Evolutionary conservation across 2,797 vertebrate species (phyloP).

Genomic region (Sternotherus odoratus): DNA sequence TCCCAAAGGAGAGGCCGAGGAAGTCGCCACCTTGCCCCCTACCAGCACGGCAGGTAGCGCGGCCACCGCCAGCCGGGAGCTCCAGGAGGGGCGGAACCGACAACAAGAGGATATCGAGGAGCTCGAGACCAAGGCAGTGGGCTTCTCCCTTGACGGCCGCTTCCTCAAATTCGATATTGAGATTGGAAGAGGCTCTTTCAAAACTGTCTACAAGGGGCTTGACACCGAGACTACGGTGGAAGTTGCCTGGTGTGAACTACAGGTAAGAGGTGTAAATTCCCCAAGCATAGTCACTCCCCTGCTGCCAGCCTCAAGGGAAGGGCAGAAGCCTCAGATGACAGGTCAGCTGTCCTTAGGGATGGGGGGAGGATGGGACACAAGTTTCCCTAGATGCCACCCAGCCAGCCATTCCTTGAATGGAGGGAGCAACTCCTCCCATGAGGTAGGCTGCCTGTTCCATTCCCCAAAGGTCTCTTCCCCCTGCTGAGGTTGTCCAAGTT

Average conservation of each 20-base stretch:
- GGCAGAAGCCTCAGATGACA: background rate
- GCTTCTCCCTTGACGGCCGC: constrained; percentile 94
- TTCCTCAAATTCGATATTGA: constrained; percentile 99
- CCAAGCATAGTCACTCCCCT: background rate
- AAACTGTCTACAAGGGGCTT: constrained; percentile 98
- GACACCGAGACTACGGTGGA: constrained; percentile 99
- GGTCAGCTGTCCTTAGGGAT: background rate
- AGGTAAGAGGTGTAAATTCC: constrained; percentile 82
- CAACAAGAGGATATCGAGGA: constrained; percentile 93
- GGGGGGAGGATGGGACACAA: background rate
- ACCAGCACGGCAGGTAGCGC: constrained; percentile 46
- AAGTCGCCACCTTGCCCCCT: constrained; percentile 65
- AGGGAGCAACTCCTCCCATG: background rate
- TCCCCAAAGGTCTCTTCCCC: background rate
- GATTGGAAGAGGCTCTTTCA: constrained; percentile 97
- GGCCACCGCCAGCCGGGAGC: constrained; percentile 56
- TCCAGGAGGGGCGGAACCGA: constrained; percentile 78
- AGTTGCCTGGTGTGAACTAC: constrained; percentile 98
- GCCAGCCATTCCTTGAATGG: background rate
- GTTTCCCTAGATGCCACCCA: background rate
- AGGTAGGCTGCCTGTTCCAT: constrained; percentile 2
- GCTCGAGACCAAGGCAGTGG: constrained; percentile 97
- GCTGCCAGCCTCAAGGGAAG: background rate
- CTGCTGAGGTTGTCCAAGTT: background rate
- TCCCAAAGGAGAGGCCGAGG: constrained; percentile 69